These are phyloP conservation scores for Xiphophorus maculatus DNA, from an alignment of 2,113 vertebrate species.

Conservation along the genomic window DNA sequence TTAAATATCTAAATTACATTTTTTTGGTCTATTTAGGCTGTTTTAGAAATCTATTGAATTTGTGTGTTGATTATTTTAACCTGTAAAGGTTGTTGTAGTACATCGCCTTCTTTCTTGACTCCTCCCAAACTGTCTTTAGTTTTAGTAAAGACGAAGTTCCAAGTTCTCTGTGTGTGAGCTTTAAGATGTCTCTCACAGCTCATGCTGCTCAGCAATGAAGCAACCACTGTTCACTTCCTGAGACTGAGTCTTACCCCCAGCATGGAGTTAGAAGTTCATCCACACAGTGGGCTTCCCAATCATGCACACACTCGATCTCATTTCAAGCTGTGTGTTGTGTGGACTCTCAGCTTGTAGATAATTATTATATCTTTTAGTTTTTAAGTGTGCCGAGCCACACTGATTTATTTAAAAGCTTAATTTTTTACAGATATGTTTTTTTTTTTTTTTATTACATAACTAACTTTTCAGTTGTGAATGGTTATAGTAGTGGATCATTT, in stretches of 20 bases:
- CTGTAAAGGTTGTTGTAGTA: conserved; percentile 1
- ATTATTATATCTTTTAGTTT: not conserved
- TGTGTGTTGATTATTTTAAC: not conserved
- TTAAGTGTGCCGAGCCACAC: not conserved
- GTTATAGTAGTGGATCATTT: not conserved
- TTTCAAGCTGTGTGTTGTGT: conserved; percentile 23
- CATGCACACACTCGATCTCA: conserved; percentile 27
- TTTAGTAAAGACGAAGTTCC: conserved; percentile 28
- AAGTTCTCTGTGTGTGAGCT: conserved; percentile 1
- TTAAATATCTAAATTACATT: not conserved
- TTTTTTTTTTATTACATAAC: not conserved
- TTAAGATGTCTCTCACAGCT: conserved; percentile 34
- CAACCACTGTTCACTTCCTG: conserved; percentile 30
- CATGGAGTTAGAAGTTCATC: conserved; percentile 31
- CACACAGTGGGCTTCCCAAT: conserved; percentile 32
- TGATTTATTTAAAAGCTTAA: not conserved
- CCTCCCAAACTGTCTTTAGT: conserved; percentile 13
- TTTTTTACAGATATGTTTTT: not conserved
- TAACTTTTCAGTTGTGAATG: not conserved
- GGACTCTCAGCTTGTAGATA: conserved; percentile 1
- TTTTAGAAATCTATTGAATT: too few relatives aligned
- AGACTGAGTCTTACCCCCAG: conserved; percentile 47
- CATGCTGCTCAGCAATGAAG: conserved; percentile 40
- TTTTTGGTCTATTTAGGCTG: too few relatives aligned
- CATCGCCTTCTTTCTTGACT: conserved; percentile 4